phyloP scores from a whole-genome alignment of 1,140 invertebrate genomes.

The Drosophila arawakana region DNA sequence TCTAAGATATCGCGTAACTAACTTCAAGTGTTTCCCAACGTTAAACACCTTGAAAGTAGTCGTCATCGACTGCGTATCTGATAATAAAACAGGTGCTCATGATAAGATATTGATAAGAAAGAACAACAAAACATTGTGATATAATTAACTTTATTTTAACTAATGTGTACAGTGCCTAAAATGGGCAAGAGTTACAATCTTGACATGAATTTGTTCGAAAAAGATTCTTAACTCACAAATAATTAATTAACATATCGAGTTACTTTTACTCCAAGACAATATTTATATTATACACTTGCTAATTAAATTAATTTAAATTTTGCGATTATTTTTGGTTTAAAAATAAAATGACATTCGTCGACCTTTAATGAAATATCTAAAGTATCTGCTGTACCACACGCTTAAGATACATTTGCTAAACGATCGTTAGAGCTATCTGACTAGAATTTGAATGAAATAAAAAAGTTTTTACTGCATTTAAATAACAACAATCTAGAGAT shows the following conservation, averaged over 20 bases:
- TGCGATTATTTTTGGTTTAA: background rate
- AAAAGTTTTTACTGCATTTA: background rate
- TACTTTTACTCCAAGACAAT: background rate
- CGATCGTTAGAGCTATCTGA: too few relatives aligned
- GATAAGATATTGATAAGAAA: constrained; percentile 35
- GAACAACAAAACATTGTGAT: background rate
- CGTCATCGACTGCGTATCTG: constrained; percentile 9
- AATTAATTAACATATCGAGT: background rate
- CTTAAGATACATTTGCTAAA: too few relatives aligned
- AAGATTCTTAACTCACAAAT: background rate
- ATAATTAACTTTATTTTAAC: constrained; percentile 6
- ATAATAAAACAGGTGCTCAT: constrained; percentile 14
- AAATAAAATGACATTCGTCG: too few relatives aligned
- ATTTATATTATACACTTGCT: too few relatives aligned
- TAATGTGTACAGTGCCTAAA: constrained; percentile 1
- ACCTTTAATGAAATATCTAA: too few relatives aligned
- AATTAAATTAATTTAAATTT: background rate
- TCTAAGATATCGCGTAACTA: constrained; percentile 10
- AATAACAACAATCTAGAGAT: background rate
- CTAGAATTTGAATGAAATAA: too few relatives aligned
- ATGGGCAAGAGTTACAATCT: constrained; percentile 1
- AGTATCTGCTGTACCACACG: too few relatives aligned
- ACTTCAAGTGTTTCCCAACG: constrained; percentile 7
- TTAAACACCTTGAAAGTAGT: constrained; percentile 23
- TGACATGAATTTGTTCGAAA: background rate